Conservation (phyloP, 2,113 vertebrate genomes). For the Etheostoma spectabile region DNA sequence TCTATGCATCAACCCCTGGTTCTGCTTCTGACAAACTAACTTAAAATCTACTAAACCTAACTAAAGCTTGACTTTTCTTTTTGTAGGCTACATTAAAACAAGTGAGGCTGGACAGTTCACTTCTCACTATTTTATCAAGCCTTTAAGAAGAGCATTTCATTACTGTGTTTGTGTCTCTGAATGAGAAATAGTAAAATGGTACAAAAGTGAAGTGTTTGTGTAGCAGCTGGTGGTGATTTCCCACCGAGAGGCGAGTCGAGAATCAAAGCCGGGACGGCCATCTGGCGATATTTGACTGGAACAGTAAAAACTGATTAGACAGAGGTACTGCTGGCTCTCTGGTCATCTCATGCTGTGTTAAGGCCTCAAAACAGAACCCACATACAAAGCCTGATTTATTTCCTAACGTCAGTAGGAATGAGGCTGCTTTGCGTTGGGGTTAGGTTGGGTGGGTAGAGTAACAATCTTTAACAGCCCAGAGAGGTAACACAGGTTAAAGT, state of each 20-base stretch:
- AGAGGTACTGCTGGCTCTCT: conserved; percentile 61
- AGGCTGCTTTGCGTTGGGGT: conserved; percentile 57
- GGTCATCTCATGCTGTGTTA: conserved; percentile 61
- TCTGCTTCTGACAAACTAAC: not conserved
- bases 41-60: not conserved
- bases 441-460: conserved; percentile 12
- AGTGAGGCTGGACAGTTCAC: not conserved
- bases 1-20: too few relatives aligned
- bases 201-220: conserved; percentile 44
- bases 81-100: not conserved
- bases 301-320: conserved; percentile 66
- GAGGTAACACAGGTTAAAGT: conserved; percentile 63
- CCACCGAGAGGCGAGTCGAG: conserved; percentile 31
- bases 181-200: not conserved
- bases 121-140: conserved; percentile 11
- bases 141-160: conserved; percentile 10
- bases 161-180: not conserved
- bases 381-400: conserved; percentile 67
- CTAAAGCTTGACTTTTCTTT: not conserved
- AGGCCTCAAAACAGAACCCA: conserved; percentile 68
- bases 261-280: conserved; percentile 61
- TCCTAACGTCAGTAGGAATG: conserved; percentile 63
- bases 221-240: conserved; percentile 65
- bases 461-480: conserved; percentile 65
- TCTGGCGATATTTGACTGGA: conserved; percentile 67